Evolutionary conservation across 2,797 vertebrate species (phyloP).

Genomic region (Sebastes matsubarae): DNA sequence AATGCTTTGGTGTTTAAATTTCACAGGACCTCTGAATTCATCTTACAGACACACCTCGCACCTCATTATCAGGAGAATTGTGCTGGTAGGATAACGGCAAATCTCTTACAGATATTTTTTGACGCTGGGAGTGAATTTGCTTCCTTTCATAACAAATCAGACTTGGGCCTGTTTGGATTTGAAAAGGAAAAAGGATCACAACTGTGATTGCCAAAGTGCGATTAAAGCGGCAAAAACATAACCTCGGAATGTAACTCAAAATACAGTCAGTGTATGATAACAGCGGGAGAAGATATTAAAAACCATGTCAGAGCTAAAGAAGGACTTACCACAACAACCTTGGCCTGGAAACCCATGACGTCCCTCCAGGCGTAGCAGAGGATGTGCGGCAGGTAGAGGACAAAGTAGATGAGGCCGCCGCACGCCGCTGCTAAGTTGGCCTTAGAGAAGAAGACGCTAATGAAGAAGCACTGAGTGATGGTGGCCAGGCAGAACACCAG

Average conservation of each 20-base stretch:
- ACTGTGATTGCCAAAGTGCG: slow-evolving; percentile 1
- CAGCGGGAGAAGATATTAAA: slow-evolving; percentile 42
- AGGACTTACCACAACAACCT: slow-evolving; percentile 89
- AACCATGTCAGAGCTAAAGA: slow-evolving; percentile 27
- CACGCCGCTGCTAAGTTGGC: slow-evolving; percentile 97
- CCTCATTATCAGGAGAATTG: slow-evolving; percentile 26
- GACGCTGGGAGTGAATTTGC: slow-evolving; percentile 1
- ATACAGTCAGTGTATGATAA: slow-evolving; percentile 15
- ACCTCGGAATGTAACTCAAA: slow-evolving; percentile 10
- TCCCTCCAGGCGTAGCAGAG: slow-evolving; percentile 96
- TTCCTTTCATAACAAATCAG: slow-evolving; percentile 30
- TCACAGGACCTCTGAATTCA: slow-evolving; percentile 17
- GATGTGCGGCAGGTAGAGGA: slow-evolving; percentile 92
- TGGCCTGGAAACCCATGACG: slow-evolving; percentile 87
- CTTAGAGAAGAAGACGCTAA: slow-evolving; percentile 96
- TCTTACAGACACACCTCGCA: slow-evolving; percentile 26
- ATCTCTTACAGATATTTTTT: slow-evolving; percentile 20
- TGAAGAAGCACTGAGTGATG: slow-evolving; percentile 95
- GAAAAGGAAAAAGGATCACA: slow-evolving; percentile 2
- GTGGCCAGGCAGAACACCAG: slow-evolving; percentile 91
- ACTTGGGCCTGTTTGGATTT: slow-evolving; percentile 8
- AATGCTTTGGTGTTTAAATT: slow-evolving; percentile 1
- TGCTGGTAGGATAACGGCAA: slow-evolving; percentile 10
- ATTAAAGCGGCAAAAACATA: slow-evolving; percentile 30
- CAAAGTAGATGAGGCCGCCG: slow-evolving; percentile 96